Conservation (phyloP, 2,113 vertebrate genomes). For the Nothoprocta perdicaria region DNA sequence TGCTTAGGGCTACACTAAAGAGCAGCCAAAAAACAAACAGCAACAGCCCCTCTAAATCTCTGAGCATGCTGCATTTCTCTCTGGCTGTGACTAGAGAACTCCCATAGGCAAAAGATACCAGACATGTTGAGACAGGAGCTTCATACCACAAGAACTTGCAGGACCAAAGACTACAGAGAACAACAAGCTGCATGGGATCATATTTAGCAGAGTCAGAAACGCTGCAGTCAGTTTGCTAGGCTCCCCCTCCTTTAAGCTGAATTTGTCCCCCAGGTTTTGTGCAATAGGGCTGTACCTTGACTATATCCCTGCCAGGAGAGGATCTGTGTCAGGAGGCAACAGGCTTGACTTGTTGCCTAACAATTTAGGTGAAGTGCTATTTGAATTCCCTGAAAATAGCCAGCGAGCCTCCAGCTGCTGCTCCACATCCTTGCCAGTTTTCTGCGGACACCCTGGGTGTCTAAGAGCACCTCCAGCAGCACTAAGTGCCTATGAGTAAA, state of each 20-base stretch:
- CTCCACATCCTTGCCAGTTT: neutral
- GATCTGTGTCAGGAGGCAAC: neutral
- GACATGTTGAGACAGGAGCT: neutral
- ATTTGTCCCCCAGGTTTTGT: neutral
- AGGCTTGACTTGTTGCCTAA: neutral
- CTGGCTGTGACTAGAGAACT: neutral
- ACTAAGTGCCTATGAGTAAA: neutral
- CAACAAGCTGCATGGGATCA: conserved; percentile 11
- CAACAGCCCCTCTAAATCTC: neutral
- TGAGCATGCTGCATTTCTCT: neutral
- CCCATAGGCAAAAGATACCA: conserved; percentile 13
- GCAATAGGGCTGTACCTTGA: neutral
- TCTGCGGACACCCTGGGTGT: neutral
- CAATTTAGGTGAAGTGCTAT: neutral
- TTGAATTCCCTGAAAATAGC: neutral
- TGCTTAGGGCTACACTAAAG: neutral
- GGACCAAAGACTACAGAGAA: conserved; percentile 33
- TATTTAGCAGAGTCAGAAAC: conserved; percentile 39
- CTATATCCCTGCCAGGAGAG: neutral
- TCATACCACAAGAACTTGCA: neutral
- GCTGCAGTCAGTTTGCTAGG: conserved; percentile 10
- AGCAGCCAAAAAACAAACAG: neutral
- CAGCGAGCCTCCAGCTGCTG: neutral
- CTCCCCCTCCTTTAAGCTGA: neutral
- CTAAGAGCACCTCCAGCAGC: neutral